Evolutionary conservation across 2,113 vertebrate genomes (phyloP).

Genomic region (Corydoras sp.): DNA sequence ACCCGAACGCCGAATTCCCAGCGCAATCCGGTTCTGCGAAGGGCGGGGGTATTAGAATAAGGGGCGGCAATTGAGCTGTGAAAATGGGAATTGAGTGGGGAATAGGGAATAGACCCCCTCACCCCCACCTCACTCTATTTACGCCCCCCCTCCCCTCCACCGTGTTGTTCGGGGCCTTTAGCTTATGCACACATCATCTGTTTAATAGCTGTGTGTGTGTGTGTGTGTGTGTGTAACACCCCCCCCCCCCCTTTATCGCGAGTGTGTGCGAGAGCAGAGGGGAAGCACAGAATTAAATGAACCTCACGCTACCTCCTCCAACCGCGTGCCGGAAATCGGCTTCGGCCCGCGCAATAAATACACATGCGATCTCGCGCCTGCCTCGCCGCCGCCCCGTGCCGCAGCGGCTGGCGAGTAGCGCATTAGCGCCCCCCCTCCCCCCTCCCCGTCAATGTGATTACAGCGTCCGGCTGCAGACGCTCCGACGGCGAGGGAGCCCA

Average conservation of each 20-base stretch:
- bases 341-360: constrained; percentile 10
- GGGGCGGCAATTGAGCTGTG: constrained; percentile 63
- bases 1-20: too few relatives aligned
- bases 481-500: constrained; percentile 3
- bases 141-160: constrained; percentile 37
- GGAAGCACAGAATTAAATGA: constrained; percentile 59
- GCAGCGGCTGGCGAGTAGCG: constrained; percentile 17
- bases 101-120: constrained; percentile 51
- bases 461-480: constrained; percentile 58
- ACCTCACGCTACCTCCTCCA: constrained; percentile 50
- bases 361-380: constrained; percentile 8
- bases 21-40: too few relatives aligned
- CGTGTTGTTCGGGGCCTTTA: constrained; percentile 52
- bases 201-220: constrained; percentile 42
- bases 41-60: constrained; percentile 49
- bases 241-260: constrained; percentile 15
- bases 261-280: background rate
- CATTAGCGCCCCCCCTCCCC: constrained; percentile 45
- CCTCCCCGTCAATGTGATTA: constrained; percentile 59
- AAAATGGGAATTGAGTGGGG: constrained; percentile 66
- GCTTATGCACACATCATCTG: constrained; percentile 50
- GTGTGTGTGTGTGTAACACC: constrained; percentile 36
- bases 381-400: constrained; percentile 9
- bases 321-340: constrained; percentile 23
- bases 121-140: constrained; percentile 37